Conservation (phyloP, 2,888 invertebrate genomes). For the Aphidoletes aphidimyza region DNA sequence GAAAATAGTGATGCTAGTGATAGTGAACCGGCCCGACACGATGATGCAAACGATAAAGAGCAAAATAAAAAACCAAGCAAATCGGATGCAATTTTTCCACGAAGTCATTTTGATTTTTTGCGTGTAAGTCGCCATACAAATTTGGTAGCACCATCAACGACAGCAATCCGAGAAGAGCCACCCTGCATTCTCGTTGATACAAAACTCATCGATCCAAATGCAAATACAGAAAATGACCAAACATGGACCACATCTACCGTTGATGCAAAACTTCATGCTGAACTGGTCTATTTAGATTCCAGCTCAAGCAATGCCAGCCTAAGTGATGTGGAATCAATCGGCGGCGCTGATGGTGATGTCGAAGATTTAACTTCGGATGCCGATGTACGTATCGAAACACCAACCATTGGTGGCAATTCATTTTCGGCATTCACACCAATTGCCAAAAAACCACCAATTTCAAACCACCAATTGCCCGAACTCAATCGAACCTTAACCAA, state of each 20-base stretch:
- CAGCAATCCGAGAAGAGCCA: constrained; percentile 63
- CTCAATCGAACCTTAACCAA: not conserved
- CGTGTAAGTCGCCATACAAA: constrained; percentile 60
- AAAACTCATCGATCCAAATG: constrained; percentile 69
- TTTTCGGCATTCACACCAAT: constrained; percentile 22
- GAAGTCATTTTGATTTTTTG: constrained; percentile 64
- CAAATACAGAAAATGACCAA: constrained; percentile 71
- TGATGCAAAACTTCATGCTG: constrained; percentile 71
- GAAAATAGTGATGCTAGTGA: constrained; percentile 78
- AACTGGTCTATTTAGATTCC: constrained; percentile 76
- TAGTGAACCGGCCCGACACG: constrained; percentile 67
- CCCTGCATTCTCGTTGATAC: constrained; percentile 72
- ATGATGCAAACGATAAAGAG: constrained; percentile 68
- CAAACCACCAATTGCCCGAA: not conserved
- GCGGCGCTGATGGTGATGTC: constrained; percentile 64
- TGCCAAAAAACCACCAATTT: not conserved
- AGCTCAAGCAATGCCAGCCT: constrained; percentile 73
- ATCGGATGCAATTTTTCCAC: constrained; percentile 66
- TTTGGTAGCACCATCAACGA: constrained; percentile 62
- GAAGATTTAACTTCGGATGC: constrained; percentile 66
- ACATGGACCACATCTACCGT: constrained; percentile 69
- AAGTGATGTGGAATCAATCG: constrained; percentile 67
- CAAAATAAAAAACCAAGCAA: constrained; percentile 63
- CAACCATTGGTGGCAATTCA: constrained; percentile 59
- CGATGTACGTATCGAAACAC: constrained; percentile 60